Conservation (phyloP, 2,113 vertebrate genomes). For the Burhinus bistriatus region DNA sequence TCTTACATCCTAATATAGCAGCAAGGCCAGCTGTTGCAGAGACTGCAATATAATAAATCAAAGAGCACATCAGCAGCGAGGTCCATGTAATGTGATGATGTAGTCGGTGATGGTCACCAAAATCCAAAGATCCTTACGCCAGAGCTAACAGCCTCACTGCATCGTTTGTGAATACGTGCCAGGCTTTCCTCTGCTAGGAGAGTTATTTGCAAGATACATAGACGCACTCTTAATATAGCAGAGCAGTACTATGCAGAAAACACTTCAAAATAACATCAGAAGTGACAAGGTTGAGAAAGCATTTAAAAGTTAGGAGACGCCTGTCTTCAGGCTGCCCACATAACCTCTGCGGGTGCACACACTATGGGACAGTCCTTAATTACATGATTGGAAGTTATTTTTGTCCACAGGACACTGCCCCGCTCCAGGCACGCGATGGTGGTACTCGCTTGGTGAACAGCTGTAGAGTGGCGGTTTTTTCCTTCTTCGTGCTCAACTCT, state of each 20-base stretch:
- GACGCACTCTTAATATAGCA: rapidly evolving
- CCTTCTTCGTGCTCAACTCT: not conserved
- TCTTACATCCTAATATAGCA: rapidly evolving
- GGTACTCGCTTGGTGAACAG: not conserved
- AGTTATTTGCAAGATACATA: rapidly evolving
- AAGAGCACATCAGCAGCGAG: rapidly evolving
- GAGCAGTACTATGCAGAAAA: not conserved
- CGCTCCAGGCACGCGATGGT: rapidly evolving
- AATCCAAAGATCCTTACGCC: not conserved
- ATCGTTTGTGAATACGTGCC: not conserved
- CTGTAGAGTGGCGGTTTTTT: rapidly evolving
- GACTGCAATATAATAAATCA: not conserved
- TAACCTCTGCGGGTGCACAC: not conserved
- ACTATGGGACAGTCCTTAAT: not conserved
- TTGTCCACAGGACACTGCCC: not conserved
- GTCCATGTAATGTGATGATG: rapidly evolving
- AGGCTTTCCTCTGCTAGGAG: not conserved
- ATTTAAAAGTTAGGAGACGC: not conserved
- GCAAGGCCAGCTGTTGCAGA: not conserved
- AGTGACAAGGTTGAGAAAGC: not conserved
- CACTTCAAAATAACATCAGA: not conserved
- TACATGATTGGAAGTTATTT: not conserved
- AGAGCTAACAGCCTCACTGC: not conserved
- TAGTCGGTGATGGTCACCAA: rapidly evolving
- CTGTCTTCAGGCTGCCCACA: not conserved